Conservation (phyloP, 1,140 invertebrate genomes). For the Ericerus pela region DNA sequence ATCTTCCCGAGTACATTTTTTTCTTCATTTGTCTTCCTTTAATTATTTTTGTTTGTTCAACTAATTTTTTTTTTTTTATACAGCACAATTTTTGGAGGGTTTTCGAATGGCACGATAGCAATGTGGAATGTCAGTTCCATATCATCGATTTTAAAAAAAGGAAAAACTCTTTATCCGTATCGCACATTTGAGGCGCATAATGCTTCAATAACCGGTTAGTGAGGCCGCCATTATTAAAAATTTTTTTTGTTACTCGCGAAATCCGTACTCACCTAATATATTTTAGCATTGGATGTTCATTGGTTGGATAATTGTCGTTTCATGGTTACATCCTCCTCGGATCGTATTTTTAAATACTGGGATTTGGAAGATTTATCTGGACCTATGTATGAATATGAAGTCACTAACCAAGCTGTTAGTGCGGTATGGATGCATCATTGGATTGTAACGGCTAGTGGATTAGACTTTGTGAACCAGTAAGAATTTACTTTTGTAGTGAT, state of each 20-base stretch:
- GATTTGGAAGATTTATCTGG: constrained; percentile 31
- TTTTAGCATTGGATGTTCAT: neutral
- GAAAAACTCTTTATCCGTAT: constrained; percentile 27
- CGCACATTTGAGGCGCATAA: constrained; percentile 34
- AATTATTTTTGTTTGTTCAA: neutral
- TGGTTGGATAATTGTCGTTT: neutral
- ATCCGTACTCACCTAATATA: neutral
- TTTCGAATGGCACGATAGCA: constrained; percentile 44
- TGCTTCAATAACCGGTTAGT: constrained; percentile 31
- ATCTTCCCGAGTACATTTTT: neutral
- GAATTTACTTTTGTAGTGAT: neutral
- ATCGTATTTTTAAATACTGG: constrained; percentile 37
- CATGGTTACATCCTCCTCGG: constrained; percentile 17
- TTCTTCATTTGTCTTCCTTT: too few relatives aligned
- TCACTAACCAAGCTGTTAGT: constrained; percentile 22
- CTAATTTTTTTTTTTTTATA: neutral
- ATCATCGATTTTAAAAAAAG: constrained; percentile 34
- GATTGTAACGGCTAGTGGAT: constrained; percentile 25
- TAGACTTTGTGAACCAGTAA: constrained; percentile 33
- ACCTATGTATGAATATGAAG: constrained; percentile 13
- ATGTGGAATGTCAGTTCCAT: constrained; percentile 38
- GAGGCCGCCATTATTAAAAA: neutral
- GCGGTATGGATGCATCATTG: constrained; percentile 26
- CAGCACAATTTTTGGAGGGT: constrained; percentile 42
- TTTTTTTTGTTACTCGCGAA: neutral